Percentiles rank a stretch among this genome's conserved stretches.
These are phyloP conservation scores for Bombus turneri DNA, from an alignment of 1,140 invertebrate species.

Conservation along the genomic window DNA sequence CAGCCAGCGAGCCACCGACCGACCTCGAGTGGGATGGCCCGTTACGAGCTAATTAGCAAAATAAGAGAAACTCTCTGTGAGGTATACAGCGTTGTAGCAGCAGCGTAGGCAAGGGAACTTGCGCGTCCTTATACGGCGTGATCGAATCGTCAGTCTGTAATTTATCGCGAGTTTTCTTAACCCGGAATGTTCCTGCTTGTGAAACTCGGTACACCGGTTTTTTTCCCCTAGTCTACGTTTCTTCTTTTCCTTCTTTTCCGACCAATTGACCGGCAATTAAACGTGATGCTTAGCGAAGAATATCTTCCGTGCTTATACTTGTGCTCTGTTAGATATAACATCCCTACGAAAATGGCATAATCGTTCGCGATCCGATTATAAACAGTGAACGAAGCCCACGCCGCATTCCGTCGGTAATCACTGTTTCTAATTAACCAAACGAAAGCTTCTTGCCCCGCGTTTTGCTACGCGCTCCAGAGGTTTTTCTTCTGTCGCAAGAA, in stretches of 20 bases:
- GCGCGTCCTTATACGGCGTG: constrained; percentile 59
- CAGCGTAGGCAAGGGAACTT: constrained; percentile 57
- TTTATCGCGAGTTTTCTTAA: constrained; percentile 58
- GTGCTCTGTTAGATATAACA: background rate
- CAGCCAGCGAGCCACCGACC: background rate
- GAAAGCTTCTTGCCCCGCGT: background rate
- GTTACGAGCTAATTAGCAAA: constrained; percentile 75
- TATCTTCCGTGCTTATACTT: background rate
- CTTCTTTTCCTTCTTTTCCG: constrained; percentile 27
- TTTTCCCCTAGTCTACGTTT: constrained; percentile 6
- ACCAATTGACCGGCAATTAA: constrained; percentile 28
- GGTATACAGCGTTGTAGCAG: constrained; percentile 48
- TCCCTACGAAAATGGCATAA: constrained; percentile 14
- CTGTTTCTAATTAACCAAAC: constrained; percentile 28
- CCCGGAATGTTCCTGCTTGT: constrained; percentile 45
- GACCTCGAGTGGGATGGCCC: constrained; percentile 61
- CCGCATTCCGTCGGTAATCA: constrained; percentile 6
- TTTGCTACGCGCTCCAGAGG: no score
- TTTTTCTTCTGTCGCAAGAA: background rate
- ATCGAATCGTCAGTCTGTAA: constrained; percentile 65
- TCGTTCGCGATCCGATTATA: constrained; percentile 1
- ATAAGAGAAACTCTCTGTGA: constrained; percentile 65
- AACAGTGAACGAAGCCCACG: background rate
- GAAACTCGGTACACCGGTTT: constrained; percentile 54
- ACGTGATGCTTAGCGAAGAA: constrained; percentile 33